A percentile compares a stretch with the other conserved stretches of the same genome.
These are phyloP conservation scores for Anseranas semipalmata DNA, from an alignment of 2,113 vertebrate species.

Conservation along the genomic window DNA sequence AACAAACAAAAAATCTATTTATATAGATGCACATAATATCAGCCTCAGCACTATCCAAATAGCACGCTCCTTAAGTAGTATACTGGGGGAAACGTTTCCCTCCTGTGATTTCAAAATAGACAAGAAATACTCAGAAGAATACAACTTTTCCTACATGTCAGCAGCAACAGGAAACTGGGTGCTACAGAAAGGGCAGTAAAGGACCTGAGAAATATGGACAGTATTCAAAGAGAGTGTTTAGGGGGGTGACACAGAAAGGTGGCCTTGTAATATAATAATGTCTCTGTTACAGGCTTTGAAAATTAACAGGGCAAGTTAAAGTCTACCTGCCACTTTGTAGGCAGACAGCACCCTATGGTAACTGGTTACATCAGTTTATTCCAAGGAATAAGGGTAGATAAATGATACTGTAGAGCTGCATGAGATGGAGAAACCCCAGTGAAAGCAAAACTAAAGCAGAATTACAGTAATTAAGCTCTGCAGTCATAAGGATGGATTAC, in stretches of 20 bases:
- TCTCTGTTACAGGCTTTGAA: constrained; percentile 17
- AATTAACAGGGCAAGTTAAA: constrained; percentile 12
- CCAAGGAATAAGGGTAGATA: neutral
- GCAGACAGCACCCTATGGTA: neutral
- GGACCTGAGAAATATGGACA: neutral
- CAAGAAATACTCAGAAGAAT: neutral
- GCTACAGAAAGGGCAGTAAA: neutral
- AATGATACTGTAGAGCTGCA: neutral
- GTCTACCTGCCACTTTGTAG: neutral
- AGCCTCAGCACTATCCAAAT: neutral
- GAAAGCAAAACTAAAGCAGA: neutral
- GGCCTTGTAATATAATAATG: neutral
- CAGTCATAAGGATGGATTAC: neutral
- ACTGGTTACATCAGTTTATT: neutral
- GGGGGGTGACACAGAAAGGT: neutral
- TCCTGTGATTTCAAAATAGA: neutral
- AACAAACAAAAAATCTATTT: neutral
- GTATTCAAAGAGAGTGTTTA: neutral
- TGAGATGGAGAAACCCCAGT: neutral
- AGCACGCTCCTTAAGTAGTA: neutral
- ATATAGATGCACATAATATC: neutral
- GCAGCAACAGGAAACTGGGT: neutral
- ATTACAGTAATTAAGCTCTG: constrained; percentile 7
- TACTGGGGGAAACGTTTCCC: neutral
- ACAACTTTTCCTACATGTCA: neutral